Base-by-base conservation (phyloP, 2,797 vertebrate genomes). In the Microhierax caerulescens region DNA sequence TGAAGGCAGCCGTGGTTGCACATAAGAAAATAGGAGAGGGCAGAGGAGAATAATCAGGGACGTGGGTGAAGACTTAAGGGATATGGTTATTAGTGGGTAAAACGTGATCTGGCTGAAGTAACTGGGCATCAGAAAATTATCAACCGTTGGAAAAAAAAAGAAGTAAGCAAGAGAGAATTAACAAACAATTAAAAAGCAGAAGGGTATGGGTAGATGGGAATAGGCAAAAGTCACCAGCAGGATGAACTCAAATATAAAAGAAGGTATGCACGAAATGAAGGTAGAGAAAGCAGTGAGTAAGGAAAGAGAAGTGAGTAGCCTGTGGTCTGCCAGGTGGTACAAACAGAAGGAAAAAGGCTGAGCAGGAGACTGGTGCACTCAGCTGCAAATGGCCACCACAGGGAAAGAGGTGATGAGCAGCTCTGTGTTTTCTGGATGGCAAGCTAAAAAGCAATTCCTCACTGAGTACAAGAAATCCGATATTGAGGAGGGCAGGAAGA, bases 301-400 rank as follows among this genome's bases (percentile, higher is more conserved):
- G 45, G 60, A 70, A 89, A 68, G 28, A 80, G 78, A 76, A 64
- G 57, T 19, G 73, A 59, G 41, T 67, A 80, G 51, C 20, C 28
- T 53, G 47, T 77, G 60, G 50, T 68, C 65, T 78, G 25, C 36
- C 74, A 67, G 50, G 48, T 92, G 8, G 4, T 74, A 68, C 37
- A 74, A 94, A 87, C 41, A 69, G 93, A 84, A 79, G 60, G 85
- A 54, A 74, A 93, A 82, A 87, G 45, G 36, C 56, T 43, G 53
- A 87, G 45, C 34, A 30, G 61, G 72, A 96, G 70, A 80, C 56
- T 57, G 74, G 83, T 75, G 77, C 37, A 14, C 74, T 93, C 68
- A 85, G 39, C 60, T 70, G 68, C 83, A 90, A 97, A 92, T 64
- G 85, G 74, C 56, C 68, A 89, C 81, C 80, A 91, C 72, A 82